Evolutionary conservation across 2,113 vertebrate species (phyloP).

Genomic region (Colinus virginianus): DNA sequence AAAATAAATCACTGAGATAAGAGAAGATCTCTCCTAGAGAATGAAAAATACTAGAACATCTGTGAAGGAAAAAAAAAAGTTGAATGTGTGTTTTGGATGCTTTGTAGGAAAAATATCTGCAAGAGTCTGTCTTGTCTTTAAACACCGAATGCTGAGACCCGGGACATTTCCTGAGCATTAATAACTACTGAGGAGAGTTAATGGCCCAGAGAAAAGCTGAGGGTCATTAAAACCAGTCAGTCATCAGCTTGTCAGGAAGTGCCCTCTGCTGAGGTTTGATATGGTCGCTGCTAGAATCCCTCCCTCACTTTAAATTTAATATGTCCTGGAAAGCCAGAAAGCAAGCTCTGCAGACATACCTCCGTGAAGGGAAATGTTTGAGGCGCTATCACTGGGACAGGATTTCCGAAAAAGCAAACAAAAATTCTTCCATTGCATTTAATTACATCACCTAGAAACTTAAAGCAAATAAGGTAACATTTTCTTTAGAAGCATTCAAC

Average conservation of each 20-base stretch:
- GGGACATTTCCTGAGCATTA: slow-evolving; percentile 39
- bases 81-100: slow-evolving; percentile 35
- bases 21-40: slow-evolving; percentile 35
- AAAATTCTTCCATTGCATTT: neutral
- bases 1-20: slow-evolving; percentile 71
- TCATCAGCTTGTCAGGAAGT: neutral
- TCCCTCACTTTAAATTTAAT: neutral
- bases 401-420: neutral
- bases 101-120: slow-evolving; percentile 44
- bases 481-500: neutral
- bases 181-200: slow-evolving; percentile 46
- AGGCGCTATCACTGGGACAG: accelerated
- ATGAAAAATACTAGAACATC: slow-evolving; percentile 58
- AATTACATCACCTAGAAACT: neutral
- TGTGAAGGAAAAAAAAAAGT: slow-evolving; percentile 20
- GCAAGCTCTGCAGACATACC: neutral
- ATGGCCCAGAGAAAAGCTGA: neutral
- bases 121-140: slow-evolving; percentile 21
- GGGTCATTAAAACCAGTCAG: slow-evolving; percentile 45
- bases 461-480: neutral
- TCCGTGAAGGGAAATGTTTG: accelerated
- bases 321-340: neutral
- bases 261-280: neutral
- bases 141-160: neutral
- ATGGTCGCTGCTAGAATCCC: neutral